Evolutionary conservation across 23 tunicate species (phyloP), one percentile per base, ranked within the genome.

Genomic region (Ciona savignyi): DNA sequence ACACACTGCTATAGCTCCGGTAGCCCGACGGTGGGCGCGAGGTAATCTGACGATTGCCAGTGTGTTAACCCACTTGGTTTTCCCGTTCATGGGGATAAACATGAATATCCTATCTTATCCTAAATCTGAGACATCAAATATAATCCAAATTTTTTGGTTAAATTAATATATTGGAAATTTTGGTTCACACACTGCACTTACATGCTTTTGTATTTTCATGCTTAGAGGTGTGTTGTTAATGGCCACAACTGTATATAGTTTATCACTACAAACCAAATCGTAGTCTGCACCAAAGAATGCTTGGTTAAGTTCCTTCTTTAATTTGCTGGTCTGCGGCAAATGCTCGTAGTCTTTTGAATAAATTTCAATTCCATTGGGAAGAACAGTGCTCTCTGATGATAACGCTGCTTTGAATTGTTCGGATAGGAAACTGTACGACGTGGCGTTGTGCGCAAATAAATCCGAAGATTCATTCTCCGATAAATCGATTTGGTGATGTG

Each of bases 311-410:
- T 75, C 80, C 27, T 91, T 75, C 65, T 71, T 80, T 15, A 78
- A 81, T 25, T 80, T 80, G 19, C 61, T 29, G 1, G 97, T 81
- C 63, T 74, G 32, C 23, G 97, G 97, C 30, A 91, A 70, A 77
- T 91, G 83, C 35, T 84, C 97, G 71, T 84, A 91, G 76, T 91
- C 90, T 6, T 63, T 83, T 9, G 83, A 85, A 62, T 91, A 91
- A 60, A 35, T 62, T 73, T 85, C 97, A 27, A 91, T 85, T 2
- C 97, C 97, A 6, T 72, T 76, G 1, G 97, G 97, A 11, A 91
- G 72, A 61, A 75, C 81, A 63, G 81, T 80, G 69, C 77, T 82
- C 35, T 84, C 97, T 4, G 79, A 66, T n/a, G 51, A 74, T 28
- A 78, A 42, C 2, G 77, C 60, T 0, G 76, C 26, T 78, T 81